These are phyloP conservation scores for Pegoplata infirma DNA, from an alignment of 2,888 invertebrate genomes.

Conservation along the genomic window DNA sequence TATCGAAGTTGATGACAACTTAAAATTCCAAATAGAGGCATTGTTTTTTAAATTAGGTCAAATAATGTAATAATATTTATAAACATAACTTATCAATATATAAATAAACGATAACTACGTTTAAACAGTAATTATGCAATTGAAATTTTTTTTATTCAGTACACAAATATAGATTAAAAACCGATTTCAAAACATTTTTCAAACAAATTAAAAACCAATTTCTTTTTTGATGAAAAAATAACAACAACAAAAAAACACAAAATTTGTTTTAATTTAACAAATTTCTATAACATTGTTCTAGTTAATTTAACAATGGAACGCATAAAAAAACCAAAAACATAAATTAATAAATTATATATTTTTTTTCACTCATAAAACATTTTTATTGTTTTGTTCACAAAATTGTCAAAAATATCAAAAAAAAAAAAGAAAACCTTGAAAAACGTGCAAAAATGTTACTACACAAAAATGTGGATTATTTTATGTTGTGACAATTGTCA, in stretches of 20 bases:
- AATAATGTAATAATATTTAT: neutral
- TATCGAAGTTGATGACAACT: too few relatives aligned
- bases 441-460: slow-evolving; percentile 41
- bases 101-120: neutral
- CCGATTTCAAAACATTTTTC: neutral
- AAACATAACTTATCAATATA: neutral
- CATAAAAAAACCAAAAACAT: slow-evolving; percentile 16
- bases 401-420: slow-evolving; percentile 16
- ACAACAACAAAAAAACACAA: neutral
- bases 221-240: too few relatives aligned
- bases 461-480: neutral
- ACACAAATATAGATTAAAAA: neutral
- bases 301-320: slow-evolving; percentile 31
- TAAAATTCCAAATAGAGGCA: too few relatives aligned
- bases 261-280: slow-evolving; percentile 3
- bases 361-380: neutral
- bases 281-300: slow-evolving; percentile 14
- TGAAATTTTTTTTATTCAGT: too few relatives aligned
- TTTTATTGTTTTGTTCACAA: neutral
- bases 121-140: neutral
- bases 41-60: slow-evolving; percentile 8
- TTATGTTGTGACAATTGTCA: neutral
- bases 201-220: neutral
- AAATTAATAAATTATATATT: neutral
- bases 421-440: slow-evolving; percentile 35